Conservation (phyloP, 1,140 invertebrate species). For the Drosophila tani region DNA sequence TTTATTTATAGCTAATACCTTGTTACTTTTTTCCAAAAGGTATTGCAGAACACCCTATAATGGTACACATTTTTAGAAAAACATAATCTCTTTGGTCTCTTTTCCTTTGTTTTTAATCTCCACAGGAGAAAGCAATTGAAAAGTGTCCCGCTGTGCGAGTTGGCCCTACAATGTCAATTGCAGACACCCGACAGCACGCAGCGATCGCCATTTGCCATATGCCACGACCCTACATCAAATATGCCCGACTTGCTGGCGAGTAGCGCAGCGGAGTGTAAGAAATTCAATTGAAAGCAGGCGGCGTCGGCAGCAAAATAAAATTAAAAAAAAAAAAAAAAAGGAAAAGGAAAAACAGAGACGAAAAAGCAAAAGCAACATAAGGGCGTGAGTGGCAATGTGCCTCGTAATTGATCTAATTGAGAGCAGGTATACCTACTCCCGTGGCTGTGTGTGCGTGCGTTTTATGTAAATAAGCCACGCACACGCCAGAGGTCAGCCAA, state of each 20-base stretch:
- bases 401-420: slow-evolving; percentile 78
- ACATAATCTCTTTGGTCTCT: not conserved
- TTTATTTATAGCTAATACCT: not conserved
- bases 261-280: slow-evolving; percentile 41
- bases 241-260: slow-evolving; percentile 28
- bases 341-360: slow-evolving; percentile 27
- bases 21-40: not conserved
- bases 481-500: not conserved
- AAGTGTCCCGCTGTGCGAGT: slow-evolving; percentile 21
- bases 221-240: slow-evolving; percentile 20
- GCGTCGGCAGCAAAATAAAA: slow-evolving; percentile 1
- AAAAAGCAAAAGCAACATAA: slow-evolving; percentile 48
- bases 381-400: slow-evolving; percentile 72
- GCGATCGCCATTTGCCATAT: slow-evolving; percentile 22
- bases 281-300: slow-evolving; percentile 29
- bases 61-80: not conserved
- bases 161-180: slow-evolving; percentile 29
- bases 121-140: slow-evolving; percentile 16
- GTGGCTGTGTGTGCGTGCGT: slow-evolving; percentile 17
- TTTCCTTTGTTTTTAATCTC: slow-evolving; percentile 9
- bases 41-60: not conserved
- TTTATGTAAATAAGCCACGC: slow-evolving; percentile 32
- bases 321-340: slow-evolving; percentile 12
- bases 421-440: slow-evolving; percentile 53
- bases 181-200: slow-evolving; percentile 24